Base-by-base conservation (phyloP, 2,113 vertebrate genomes). In the Chionodraco myersi region DNA sequence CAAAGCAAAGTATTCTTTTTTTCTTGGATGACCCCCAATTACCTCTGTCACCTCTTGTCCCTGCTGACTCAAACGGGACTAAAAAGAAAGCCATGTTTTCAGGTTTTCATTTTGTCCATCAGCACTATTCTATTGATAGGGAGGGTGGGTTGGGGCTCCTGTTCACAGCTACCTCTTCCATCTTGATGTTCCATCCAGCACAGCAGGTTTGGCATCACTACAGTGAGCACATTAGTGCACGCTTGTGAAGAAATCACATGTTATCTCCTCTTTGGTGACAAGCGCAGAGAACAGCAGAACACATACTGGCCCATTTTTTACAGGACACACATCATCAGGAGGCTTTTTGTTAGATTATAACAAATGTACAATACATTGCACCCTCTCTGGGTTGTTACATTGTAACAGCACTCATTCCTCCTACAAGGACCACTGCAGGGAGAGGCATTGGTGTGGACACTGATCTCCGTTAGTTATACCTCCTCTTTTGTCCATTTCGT, bases 11-110 rank as follows among this genome's bases (percentile, higher is more conserved):
- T 80, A 85, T 83, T 83, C 69, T 87, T 23, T 77, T 41, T 41
- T 79, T 83, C 80, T 82, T 82, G 81, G 84, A 86, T 88, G 86
- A 91, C 83, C 89, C 80, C 91, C 90, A 91, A 91, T 92, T 86
- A 87, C 88, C 85, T 75, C 84, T 21, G 72, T 86, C 86, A 91
- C 89, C 91, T 72, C 63, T 66, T 30, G 63, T 89, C 90, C 88
- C 80, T 85, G 88, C 92, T 87, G 91, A 92, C 89, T 91, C 70
- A 70, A 89, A 88, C 64, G 41, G 54, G 54, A 56, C 78, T 77
- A 75, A 83, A 89, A 85, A 78, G 63, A 86, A 88, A 91, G 77
- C 53, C 60, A 52, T 58, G 72, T 82, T 89, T 86, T 85, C 82
- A 79, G 82, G 63, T 83, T 90, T 85, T 85, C 83, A 86, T 90